Evolutionary conservation across 2,888 invertebrate genomes (phyloP).

Genomic region (Biston stratarius): DNA sequence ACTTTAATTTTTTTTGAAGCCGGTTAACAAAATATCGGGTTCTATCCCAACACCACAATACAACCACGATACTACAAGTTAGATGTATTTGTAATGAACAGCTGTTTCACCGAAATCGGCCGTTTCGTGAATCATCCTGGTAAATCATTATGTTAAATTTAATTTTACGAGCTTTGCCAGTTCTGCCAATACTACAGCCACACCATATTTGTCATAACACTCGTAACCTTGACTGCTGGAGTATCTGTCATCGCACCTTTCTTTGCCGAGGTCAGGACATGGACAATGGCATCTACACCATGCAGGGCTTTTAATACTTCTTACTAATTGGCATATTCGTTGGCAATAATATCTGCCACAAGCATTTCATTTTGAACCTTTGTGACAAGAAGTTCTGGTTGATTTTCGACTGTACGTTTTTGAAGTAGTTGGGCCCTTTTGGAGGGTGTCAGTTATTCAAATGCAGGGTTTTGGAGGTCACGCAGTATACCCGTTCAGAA

Average conservation of each 20-base stretch:
- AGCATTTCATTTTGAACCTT: slow-evolving; percentile 44
- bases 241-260: slow-evolving; percentile 77
- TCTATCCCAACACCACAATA: too few species aligned
- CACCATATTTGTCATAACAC: slow-evolving; percentile 53
- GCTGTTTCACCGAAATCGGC: background rate
- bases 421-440: slow-evolving; percentile 53
- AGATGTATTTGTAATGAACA: background rate
- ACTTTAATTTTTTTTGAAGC: too few species aligned
- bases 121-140: background rate
- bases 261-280: slow-evolving; percentile 72
- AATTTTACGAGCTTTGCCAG: background rate
- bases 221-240: slow-evolving; percentile 76
- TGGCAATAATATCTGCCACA: slow-evolving; percentile 48
- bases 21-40: too few species aligned
- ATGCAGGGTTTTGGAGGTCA: slow-evolving; percentile 83
- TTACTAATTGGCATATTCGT: slow-evolving; percentile 68
- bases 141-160: background rate
- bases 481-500: slow-evolving; percentile 71
- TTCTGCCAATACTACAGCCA: slow-evolving; percentile 52
- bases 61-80: background rate
- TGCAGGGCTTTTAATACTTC: slow-evolving; percentile 72
- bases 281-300: slow-evolving; percentile 71
- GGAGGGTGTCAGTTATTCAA: slow-evolving; percentile 63
- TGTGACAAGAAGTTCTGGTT: slow-evolving; percentile 17
- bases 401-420: slow-evolving; percentile 21